A percentile compares a stretch with the other conserved stretches of the same genome.
These are phyloP conservation scores for Agelaius phoeniceus DNA, from an alignment of 2,113 vertebrate genomes.

Conservation along the genomic window DNA sequence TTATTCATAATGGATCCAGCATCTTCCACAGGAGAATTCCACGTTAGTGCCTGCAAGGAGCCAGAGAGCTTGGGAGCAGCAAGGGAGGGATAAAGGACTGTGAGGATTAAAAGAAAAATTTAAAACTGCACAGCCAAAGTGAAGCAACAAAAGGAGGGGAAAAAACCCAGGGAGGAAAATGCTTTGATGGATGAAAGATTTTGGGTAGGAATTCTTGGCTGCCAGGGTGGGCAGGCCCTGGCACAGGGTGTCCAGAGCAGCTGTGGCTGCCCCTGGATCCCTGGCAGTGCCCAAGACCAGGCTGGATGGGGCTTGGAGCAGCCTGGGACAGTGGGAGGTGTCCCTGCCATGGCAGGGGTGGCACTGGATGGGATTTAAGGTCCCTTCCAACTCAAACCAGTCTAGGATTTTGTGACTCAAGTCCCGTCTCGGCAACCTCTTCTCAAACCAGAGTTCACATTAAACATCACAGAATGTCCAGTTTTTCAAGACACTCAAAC, in stretches of 20 bases:
- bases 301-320: neutral
- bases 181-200: rapidly evolving
- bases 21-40: neutral
- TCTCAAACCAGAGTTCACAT: neutral
- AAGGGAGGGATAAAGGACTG: neutral
- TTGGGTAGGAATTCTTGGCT: neutral
- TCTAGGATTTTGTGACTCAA: neutral
- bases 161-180: neutral
- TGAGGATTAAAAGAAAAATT: neutral
- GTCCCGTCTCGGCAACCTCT: neutral
- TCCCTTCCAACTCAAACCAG: neutral
- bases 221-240: rapidly evolving
- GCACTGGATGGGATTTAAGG: neutral
- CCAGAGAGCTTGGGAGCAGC: neutral
- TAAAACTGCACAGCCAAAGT: neutral
- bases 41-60: neutral
- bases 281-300: rapidly evolving
- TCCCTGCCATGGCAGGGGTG: neutral
- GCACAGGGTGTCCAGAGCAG: neutral
- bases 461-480: neutral
- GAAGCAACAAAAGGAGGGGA: rapidly evolving
- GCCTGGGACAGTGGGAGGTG: rapidly evolving
- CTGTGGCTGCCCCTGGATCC: neutral
- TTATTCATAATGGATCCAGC: neutral
- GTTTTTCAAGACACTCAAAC: neutral